phyloP scores from a whole-genome alignment of 2,113 vertebrate species.

The Apodemus speciosus region DNA sequence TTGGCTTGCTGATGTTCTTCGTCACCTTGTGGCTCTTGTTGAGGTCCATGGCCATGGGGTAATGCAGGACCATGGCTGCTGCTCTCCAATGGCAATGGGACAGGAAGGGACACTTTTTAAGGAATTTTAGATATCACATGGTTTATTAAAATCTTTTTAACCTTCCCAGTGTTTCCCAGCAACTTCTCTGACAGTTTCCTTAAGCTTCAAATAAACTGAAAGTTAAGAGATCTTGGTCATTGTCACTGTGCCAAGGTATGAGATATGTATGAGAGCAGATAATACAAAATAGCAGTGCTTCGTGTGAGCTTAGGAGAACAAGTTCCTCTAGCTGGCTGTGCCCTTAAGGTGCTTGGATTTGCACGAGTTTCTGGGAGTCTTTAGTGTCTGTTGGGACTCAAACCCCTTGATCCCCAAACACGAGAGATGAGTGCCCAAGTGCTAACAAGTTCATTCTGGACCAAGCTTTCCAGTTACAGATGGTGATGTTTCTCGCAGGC shows the following conservation, averaged over 20 bases:
- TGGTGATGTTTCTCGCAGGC: neutral
- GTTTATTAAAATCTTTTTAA: slow-evolving; percentile 48
- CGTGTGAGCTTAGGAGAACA: neutral
- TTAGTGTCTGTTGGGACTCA: neutral
- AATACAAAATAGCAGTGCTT: neutral
- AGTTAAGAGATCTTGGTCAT: neutral
- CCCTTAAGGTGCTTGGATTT: neutral
- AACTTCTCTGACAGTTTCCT: slow-evolving; percentile 46
- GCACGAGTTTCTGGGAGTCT: neutral
- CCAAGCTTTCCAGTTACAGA: neutral
- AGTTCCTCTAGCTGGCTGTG: neutral
- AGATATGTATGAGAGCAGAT: neutral
- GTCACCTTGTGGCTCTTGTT: too few species aligned
- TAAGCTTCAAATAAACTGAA: slow-evolving; percentile 37
- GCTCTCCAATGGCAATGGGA: too few species aligned
- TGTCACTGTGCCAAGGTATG: slow-evolving; percentile 37
- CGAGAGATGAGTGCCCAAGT: neutral
- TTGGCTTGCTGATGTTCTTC: too few species aligned
- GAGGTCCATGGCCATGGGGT: too few species aligned
- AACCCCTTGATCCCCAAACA: neutral
- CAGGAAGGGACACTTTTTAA: neutral
- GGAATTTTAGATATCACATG: slow-evolving; percentile 22
- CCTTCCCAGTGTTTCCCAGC: slow-evolving; percentile 32
- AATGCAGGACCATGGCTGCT: too few species aligned
- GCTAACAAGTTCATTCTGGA: neutral